phyloP scores from a whole-genome alignment of 2,888 invertebrate species.

The Pachymerium ferrugineum region DNA sequence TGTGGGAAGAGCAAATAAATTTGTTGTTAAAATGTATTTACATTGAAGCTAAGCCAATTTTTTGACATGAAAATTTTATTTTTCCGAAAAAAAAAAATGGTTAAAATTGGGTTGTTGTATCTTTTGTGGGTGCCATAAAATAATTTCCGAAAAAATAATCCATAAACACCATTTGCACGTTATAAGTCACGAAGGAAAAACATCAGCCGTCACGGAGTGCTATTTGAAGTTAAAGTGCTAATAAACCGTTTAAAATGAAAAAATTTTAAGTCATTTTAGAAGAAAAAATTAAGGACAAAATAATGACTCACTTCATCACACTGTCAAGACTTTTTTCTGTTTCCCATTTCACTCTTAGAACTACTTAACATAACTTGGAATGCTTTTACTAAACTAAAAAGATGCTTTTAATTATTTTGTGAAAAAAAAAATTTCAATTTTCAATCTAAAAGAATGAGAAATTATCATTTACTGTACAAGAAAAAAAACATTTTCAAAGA shows the following conservation, averaged over 20 bases:
- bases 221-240: slow-evolving; percentile 14
- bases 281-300: slow-evolving; percentile 13
- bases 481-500: too few relatives aligned
- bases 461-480: too few relatives aligned
- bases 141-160: neutral
- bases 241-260: slow-evolving; percentile 1
- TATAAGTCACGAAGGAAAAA: neutral
- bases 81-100: neutral
- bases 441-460: too few relatives aligned
- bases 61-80: too few relatives aligned
- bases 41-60: too few relatives aligned
- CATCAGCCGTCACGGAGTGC: neutral
- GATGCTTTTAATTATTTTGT: neutral
- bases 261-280: slow-evolving; percentile 21
- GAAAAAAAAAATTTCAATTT: too few relatives aligned
- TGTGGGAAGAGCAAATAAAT: neutral
- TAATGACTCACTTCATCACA: slow-evolving; percentile 1
- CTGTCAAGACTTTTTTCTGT: neutral
- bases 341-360: neutral
- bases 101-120: neutral
- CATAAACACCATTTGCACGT: slow-evolving; percentile 18
- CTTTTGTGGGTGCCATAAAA: neutral
- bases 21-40: too few relatives aligned
- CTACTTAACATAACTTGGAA: neutral
- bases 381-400: neutral